A percentile compares a stretch with the other conserved stretches of the same genome.
Evolutionary conservation across 2,888 invertebrate species (phyloP).

Genomic region (Endotricha flammealis): DNA sequence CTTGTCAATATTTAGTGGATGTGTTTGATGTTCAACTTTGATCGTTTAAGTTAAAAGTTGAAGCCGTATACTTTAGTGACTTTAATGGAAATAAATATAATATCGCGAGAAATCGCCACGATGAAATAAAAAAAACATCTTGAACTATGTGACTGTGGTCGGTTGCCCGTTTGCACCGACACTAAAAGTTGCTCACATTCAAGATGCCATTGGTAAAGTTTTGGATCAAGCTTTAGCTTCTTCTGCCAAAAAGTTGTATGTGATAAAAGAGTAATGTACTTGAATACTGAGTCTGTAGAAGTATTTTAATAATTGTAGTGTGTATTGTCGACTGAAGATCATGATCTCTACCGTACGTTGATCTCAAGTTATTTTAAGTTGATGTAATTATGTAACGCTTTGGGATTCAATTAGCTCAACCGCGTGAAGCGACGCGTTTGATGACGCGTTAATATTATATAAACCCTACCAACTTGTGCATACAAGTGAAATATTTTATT

Average conservation of each 20-base stretch:
- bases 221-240: not conserved
- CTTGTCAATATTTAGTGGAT: constrained; percentile 5
- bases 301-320: constrained; percentile 19
- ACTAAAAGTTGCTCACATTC: constrained; percentile 21
- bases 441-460: too few relatives aligned
- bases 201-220: not conserved
- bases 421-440: too few relatives aligned
- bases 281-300: constrained; percentile 7
- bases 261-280: constrained; percentile 18
- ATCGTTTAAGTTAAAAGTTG: too few relatives aligned
- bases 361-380: constrained; percentile 62
- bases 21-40: too few relatives aligned
- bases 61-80: too few relatives aligned
- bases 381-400: constrained; percentile 17
- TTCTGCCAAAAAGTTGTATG: constrained; percentile 34
- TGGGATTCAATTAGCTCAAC: not conserved
- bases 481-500: too few relatives aligned
- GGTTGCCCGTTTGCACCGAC: too few relatives aligned
- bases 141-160: too few relatives aligned
- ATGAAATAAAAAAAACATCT: not conserved
- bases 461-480: too few relatives aligned
- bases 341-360: constrained; percentile 64
- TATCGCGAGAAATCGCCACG: too few relatives aligned
- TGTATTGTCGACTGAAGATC: constrained; percentile 57
- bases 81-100: too few relatives aligned